A percentile compares a stretch with the other conserved stretches of the same genome.
Conservation (phyloP, 2,797 vertebrate genomes). For the Phrynocephalus guinanensis region DNA sequence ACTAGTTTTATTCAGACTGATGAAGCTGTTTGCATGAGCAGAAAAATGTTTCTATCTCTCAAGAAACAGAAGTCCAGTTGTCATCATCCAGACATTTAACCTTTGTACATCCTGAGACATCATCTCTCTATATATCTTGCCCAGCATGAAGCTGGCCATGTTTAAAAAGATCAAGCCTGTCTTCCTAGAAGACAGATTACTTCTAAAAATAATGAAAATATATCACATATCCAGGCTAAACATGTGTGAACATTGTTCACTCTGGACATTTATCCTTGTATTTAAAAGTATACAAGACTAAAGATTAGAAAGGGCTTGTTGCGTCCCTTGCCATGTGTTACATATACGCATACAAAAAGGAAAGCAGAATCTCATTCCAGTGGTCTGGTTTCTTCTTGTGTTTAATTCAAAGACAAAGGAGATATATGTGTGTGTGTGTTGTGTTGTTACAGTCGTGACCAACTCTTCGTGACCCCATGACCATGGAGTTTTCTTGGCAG, state of each 20-base stretch:
- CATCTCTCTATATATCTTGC: too few species aligned
- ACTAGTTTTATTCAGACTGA: too few species aligned
- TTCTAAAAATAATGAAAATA: neutral
- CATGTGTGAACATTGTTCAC: neutral
- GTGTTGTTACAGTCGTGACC: too few species aligned
- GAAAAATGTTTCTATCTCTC: too few species aligned
- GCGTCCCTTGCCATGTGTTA: neutral
- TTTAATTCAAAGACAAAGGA: neutral
- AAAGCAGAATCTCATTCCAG: slow-evolving; percentile 7
- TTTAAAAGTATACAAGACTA: neutral
- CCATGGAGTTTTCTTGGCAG: too few species aligned
- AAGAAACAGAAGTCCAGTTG: too few species aligned
- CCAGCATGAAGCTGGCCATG: neutral
- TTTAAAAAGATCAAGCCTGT: neutral
- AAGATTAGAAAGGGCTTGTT: neutral
- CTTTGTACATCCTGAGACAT: too few species aligned
- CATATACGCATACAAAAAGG: neutral
- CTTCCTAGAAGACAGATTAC: neutral
- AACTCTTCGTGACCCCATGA: too few species aligned
- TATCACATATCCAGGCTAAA: neutral
- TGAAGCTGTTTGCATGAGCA: too few species aligned
- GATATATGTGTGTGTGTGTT: neutral
- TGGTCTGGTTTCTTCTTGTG: neutral
- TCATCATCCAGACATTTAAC: too few species aligned
- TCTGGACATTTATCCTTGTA: neutral